Evolutionary conservation across 2,113 vertebrate species (phyloP), one percentile per base, ranked within the genome.

Genomic region (Pachycephala philippinensis): DNA sequence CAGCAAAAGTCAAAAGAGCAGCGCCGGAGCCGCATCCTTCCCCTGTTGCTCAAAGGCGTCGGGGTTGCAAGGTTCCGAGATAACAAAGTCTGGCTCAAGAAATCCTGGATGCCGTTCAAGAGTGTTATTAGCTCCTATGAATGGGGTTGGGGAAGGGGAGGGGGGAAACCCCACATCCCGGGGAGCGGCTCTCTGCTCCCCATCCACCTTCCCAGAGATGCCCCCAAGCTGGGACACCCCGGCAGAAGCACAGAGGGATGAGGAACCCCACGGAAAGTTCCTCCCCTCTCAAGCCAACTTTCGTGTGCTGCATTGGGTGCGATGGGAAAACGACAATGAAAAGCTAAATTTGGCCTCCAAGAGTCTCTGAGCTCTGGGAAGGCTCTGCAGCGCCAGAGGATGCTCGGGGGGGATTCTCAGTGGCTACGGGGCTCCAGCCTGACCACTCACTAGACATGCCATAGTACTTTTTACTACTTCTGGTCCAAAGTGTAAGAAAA

Each of bases 1-100:
- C 90, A 74, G 92, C 95, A 64, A 42, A 96, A 96, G 91, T 91
- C 96, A 94, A 95, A 95, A 94, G 94, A 95, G 95, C 93, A 95
- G 89, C 77, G 22, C 86, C 5, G 66, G 74, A 52, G 94, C 94
- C 66, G 26, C 80, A 66, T 92, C 77, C 77, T 84, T 60, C 39
- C 74, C 78, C 87, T 23, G 66, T 42, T 13, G 45, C 87, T 91
- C 84, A 83, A 95, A 96, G 71, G 90, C 91, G 80, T n/a, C 28
- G 15, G 87, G 91, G 86, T 20, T 90, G 91, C 69, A 24, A 93
- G 90, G 92, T 66, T 42, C 5, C 37, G 49, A 91, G 84, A 88
- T 77, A 90, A 94, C 87, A 92, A 95, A 96, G 96, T 87, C 89
- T 70, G 91, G 50, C 94, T 90, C 81, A 10, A 94, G 95, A 92